Percentiles rank a stretch among this genome's conserved stretches.
phyloP scores from a whole-genome alignment of 1,140 invertebrate genomes.

The Drosophila kohkoa region DNA sequence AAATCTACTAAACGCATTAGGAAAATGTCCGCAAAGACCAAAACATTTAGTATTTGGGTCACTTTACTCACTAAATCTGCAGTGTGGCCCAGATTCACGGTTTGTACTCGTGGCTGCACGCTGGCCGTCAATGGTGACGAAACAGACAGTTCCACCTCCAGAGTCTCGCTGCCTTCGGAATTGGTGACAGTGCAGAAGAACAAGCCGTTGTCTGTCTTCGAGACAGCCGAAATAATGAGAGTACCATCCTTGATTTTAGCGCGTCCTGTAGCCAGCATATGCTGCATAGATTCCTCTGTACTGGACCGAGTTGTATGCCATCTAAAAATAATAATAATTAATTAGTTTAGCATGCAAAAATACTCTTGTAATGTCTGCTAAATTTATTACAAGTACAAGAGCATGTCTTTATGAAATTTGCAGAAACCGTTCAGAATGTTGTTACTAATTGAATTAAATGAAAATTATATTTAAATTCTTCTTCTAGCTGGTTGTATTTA shows the following conservation, averaged over 20 bases:
- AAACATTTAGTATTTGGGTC: neutral
- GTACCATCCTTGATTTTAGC: constrained; percentile 86
- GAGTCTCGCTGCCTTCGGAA: constrained; percentile 86
- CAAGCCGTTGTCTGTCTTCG: constrained; percentile 85
- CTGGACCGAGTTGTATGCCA: constrained; percentile 86
- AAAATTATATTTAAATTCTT: no score
- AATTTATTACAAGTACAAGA: no score
- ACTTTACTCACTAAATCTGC: constrained; percentile 86
- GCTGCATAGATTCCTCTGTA: constrained; percentile 86
- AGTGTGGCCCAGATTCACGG: constrained; percentile 86
- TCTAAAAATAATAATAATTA: constrained; percentile 56
- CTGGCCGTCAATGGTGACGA: constrained; percentile 85
- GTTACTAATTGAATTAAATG: no score
- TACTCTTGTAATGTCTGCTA: no score
- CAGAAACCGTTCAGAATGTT: no score
- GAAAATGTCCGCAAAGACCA: constrained; percentile 38
- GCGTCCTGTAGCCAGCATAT: constrained; percentile 84
- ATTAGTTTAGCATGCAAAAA: neutral
- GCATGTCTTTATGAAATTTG: no score
- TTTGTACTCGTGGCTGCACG: constrained; percentile 86
- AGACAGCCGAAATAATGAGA: constrained; percentile 86
- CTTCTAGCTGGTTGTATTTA: no score
- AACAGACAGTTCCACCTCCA: constrained; percentile 86
- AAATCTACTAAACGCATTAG: constrained; percentile 85
- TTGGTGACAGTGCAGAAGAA: constrained; percentile 87